Base-by-base conservation (phyloP, 1,140 invertebrate genomes). In the Hydropsyche tenuis region DNA sequence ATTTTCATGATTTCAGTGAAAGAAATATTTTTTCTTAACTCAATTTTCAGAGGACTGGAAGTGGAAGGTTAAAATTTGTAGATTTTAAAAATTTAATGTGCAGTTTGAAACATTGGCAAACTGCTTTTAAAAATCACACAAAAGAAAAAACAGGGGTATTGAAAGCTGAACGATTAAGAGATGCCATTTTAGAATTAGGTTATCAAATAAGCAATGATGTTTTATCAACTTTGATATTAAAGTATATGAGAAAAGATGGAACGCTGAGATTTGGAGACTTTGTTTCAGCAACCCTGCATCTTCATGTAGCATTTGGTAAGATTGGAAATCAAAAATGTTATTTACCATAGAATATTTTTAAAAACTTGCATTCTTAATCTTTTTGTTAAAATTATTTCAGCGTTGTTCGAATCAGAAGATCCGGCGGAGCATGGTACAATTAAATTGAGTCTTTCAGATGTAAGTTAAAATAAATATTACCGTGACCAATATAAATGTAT, bases 81-180 rank as follows among this genome's bases (percentile, higher is more conserved):
- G 93, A 96, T 78, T 97, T 96, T 81, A 96, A 96, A 81, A 94
- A 96, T 80, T 86, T 97, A 56, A 96, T 97, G 89, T 95, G 93
- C 74, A 96, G 94, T 80, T 82, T 97, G 18, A 96, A 96, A 81
- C 89, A 92, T 72, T 96, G 95, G 95, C 95, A 97, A 81, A 90
- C 90, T 5, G 92, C 94, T 3, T 97, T 97, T 81, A 95, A 94
- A 81, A 93, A 91, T 79, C 94, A 97, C 80, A 94, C 94, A 0
- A 93, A 94, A 79, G 94, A 96, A 80, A 95, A 95, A 82, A 94
- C 94, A 11, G 95, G 95, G 20, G 94, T 97, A 37, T 82, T 97
- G 22, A 91, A 93, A 78, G 94, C 94, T 1, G 95, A 97, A 85
- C 87, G 93, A 73, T 83, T 96, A 63, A 86, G 93, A 20, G 94